phyloP scores from a whole-genome alignment of 2,888 invertebrate species.

The Campaea margaritaria region DNA sequence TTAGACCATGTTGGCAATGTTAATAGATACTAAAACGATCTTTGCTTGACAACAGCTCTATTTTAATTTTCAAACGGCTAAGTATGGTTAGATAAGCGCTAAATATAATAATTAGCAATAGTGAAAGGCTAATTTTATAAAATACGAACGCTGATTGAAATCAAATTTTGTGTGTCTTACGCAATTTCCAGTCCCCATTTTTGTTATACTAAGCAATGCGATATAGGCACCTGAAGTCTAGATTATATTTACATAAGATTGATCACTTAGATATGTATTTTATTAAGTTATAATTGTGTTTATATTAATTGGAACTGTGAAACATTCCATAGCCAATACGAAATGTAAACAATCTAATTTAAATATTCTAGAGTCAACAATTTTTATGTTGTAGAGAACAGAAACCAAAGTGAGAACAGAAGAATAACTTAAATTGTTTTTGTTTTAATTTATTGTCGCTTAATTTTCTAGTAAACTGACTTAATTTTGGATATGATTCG shows the following conservation, averaged over 20 bases:
- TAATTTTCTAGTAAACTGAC: too few relatives aligned
- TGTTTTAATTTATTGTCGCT: too few relatives aligned
- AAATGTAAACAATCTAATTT: too few relatives aligned
- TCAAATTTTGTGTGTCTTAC: constrained; percentile 5
- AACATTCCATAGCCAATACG: neutral
- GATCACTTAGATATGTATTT: neutral
- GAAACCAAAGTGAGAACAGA: too few relatives aligned
- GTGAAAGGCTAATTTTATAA: constrained; percentile 20
- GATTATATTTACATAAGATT: neutral
- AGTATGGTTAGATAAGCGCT: neutral
- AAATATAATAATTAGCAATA: constrained; percentile 13
- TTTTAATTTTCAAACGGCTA: neutral
- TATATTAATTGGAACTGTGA: neutral
- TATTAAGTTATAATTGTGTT: too few relatives aligned
- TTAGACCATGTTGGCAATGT: too few relatives aligned
- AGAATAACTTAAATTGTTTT: too few relatives aligned
- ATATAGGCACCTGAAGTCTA: neutral
- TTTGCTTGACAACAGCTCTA: too few relatives aligned
- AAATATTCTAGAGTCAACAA: too few relatives aligned
- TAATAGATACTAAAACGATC: too few relatives aligned
- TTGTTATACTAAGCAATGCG: neutral
- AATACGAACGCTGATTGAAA: constrained; percentile 1
- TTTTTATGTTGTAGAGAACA: too few relatives aligned
- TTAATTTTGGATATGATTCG: too few relatives aligned
- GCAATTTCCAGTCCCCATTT: neutral